Evolutionary conservation across 2,888 invertebrate genomes (phyloP), one percentile per base, ranked within the genome.

Genomic region (Axea sp.): DNA sequence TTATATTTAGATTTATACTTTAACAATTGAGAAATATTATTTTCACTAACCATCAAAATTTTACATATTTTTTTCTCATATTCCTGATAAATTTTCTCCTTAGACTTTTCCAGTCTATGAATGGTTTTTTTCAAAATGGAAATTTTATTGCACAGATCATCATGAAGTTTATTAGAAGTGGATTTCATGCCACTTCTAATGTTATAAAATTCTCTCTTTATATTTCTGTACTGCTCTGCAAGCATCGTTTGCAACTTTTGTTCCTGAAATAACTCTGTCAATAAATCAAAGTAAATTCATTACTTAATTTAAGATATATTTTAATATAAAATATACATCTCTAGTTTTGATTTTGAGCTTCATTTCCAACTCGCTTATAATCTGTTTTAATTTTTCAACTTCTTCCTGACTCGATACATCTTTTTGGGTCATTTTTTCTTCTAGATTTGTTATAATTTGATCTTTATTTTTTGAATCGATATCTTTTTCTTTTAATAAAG

Each of bases 191-290:
- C 78, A 1, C 14, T 76, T 39, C 79, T 78, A 65, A 85, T 82
- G 65, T 80, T 81, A 3, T 59, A 64, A 43, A 86, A 80, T 59
- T 85, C 86, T 6, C 80, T 80, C 55, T 78, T 84, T 78, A 85
- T 81, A 4, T 72, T 77, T 51, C 67, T 64, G 65, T 81, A 82
- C 39, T 86, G 83, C 4, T 83, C 81, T 1, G 75, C 33, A n/a
- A 85, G 37, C 30, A 82, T 80, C 1, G 51, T 51, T 45, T 82
- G 80, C n/a, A 83, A 71, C 64, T 80, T 82, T 30, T 74, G 76
- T 39, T 83, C 84, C 86, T 86, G 14, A 26, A 47, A 73, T 39
- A 8, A 7, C 1, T 24, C 24, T 1, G 6, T 24, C 1, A 3
- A 24, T 6, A 24, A 24, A 24, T 7, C 4, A 19, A 3, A 19